Base-by-base conservation (phyloP, 1,140 invertebrate genomes). In the Leptopilina boulardi region DNA sequence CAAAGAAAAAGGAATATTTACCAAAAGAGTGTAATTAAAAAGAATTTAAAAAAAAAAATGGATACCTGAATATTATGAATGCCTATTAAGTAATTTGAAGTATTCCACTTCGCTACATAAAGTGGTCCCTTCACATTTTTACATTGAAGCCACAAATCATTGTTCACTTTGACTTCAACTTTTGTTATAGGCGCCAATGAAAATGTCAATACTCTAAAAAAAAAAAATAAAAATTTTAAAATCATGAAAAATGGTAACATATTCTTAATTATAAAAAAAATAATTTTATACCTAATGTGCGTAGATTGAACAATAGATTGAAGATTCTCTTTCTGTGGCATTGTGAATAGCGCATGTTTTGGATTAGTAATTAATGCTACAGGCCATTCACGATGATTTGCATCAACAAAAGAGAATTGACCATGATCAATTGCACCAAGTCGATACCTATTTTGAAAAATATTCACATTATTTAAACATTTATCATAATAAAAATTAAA, bases 341-440 rank as follows among this genome's bases (percentile, higher is more conserved):
- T 94, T 18, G 91, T 82, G 89, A 94, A 97, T 73, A 94, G 88
- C 56, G 95, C 94, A 91, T 97, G 92, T 91, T 98, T 98, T 56
- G 97, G 97, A 93, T 98, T 98, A 38, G 97, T 98, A 9, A 98
- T 93, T 79, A 98, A 88, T 56, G 95, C 92, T 13, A 97, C 90
- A 21, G 97, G 97, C 96, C 96, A 98, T 51, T 93, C 91, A 76
- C 93, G 92, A 86, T 97, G 94, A 75, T 92, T 91, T 72, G 96
- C 91, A 91, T 99, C 97, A 77, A 94, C 91, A 89, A 98, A 98
- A n/a, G 97, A 96, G 87, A 98, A 95, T 77, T 97, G 88, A 19
- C 96, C 97, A 90, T 98, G 95, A 90, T 99, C 97, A 78, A 98
- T 93, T 23, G 95, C 96, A 54, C 94, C 93, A 26, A 99, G 85